Percentiles rank a stretch among this genome's conserved stretches.
Conservation (phyloP, 1,140 invertebrate genomes). For the Anastrepha obliqua region DNA sequence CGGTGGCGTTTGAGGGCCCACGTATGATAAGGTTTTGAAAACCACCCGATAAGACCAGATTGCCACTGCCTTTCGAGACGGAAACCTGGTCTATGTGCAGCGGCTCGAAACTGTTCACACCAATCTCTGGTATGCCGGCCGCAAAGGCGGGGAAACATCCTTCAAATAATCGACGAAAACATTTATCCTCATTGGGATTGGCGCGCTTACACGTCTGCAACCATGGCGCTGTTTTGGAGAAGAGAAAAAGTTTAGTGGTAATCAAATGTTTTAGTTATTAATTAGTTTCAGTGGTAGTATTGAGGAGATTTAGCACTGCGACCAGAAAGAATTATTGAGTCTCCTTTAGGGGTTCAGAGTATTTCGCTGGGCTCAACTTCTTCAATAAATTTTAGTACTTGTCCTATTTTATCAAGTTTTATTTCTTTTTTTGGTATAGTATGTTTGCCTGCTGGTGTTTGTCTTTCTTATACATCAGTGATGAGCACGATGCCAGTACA, state of each 20-base stretch:
- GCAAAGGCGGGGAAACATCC: slow-evolving; percentile 70
- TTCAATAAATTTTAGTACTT: too few relatives aligned
- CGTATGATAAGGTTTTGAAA: slow-evolving; percentile 75
- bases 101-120: slow-evolving; percentile 75
- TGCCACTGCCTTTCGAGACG: slow-evolving; percentile 75
- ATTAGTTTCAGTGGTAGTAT: too few relatives aligned
- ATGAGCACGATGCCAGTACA: too few relatives aligned
- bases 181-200: slow-evolving; percentile 72
- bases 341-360: too few relatives aligned
- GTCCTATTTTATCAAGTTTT: too few relatives aligned
- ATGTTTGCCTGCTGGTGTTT: too few relatives aligned
- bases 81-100: slow-evolving; percentile 75
- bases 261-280: too few relatives aligned
- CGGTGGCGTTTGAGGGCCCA: slow-evolving; percentile 75
- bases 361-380: too few relatives aligned
- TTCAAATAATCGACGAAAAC: slow-evolving; percentile 69
- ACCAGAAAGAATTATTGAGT: too few relatives aligned
- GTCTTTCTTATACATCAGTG: too few relatives aligned
- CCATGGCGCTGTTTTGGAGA: slow-evolving; percentile 64
- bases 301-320: too few relatives aligned
- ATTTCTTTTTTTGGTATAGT: too few relatives aligned
- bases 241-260: background rate
- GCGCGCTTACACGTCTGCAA: slow-evolving; percentile 67
- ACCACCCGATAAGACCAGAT: slow-evolving; percentile 74
- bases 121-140: slow-evolving; percentile 76